Percentiles rank a stretch among this genome's conserved stretches.
Conservation (phyloP, 2,113 vertebrate species). For the Dipodomys spectabilis region DNA sequence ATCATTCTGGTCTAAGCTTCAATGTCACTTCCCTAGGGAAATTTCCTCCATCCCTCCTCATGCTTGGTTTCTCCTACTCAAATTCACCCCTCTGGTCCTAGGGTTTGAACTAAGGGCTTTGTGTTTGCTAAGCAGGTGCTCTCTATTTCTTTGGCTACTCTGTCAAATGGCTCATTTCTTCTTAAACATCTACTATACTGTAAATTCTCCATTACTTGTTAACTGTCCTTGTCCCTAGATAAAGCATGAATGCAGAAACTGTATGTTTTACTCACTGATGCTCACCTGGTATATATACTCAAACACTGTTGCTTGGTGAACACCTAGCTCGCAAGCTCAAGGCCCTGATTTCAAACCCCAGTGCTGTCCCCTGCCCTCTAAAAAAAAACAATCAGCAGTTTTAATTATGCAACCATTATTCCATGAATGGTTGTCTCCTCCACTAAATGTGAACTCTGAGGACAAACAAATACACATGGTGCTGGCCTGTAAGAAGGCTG, state of each 20-base stretch:
- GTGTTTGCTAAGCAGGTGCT: too few relatives aligned
- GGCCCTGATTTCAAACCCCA: too few relatives aligned
- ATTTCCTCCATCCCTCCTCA: not conserved
- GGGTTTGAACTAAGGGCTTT: too few relatives aligned
- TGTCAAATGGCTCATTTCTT: too few relatives aligned
- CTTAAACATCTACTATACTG: not conserved
- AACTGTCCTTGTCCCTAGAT: not conserved
- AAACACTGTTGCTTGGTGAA: not conserved
- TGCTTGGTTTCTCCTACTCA: not conserved
- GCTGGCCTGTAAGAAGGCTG: not conserved
- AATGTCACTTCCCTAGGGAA: not conserved
- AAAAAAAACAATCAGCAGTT: not conserved
- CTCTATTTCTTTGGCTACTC: too few relatives aligned
- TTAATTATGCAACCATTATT: slow-evolving; percentile 25
- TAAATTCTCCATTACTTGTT: not conserved
- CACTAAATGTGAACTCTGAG: not conserved
- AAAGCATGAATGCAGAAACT: not conserved
- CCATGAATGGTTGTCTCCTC: not conserved
- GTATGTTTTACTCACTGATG: not conserved
- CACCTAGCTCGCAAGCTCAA: too few relatives aligned
- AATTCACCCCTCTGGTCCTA: not conserved
- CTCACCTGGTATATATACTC: not conserved
- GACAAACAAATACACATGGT: not conserved
- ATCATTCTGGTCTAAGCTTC: not conserved
- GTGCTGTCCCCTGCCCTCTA: too few relatives aligned